Base-by-base conservation (phyloP, 2,888 invertebrate genomes). In the Drosophila nigritarsus region DNA sequence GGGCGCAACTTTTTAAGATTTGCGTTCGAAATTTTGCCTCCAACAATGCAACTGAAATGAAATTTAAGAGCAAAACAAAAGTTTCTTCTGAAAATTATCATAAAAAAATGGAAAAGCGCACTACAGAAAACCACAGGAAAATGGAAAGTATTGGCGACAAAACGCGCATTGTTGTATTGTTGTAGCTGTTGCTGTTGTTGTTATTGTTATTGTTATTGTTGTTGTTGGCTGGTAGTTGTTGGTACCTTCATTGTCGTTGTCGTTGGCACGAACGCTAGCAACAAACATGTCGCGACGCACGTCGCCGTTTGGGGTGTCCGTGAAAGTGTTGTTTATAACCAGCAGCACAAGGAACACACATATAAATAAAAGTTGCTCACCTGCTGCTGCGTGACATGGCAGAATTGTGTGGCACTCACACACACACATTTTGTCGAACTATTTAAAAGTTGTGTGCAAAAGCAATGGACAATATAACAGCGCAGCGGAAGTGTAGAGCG, bases 241-340 rank as follows among this genome's bases (percentile, higher is more conserved):
- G 53, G 24, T 18, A 18, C 38, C 7, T 3, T 58, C 24, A 45
- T 51, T 59, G 49, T 32, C 59, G 63, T 66, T 60, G 63, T 67
- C 69, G 70, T 67, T 77, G 86, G 81, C 83, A 83, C 76, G 74
- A 78, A 63, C 61, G 64, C 53, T 67, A 77, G 79, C 87, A 82
- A 83, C 83, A 84, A 87, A 84, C 80, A 87, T 80, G 87, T 79
- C 78, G 80, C 80, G 80, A 79, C 78, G 80, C 78, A 62, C 64
- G 75, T 67, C 80, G 72, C 64, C 79, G 53, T 78, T 78, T 75
- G 54, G 75, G 66, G 60, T 79, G 75, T 75, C 80, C 78, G 80
- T 78, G 81, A 83, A 83, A 86, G 77, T 79, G 69, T 83, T 83
- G 79, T 83, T 86, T 86, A 83, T 83, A 66, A 32, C 74, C 64